Evolutionary conservation across 2,888 invertebrate genomes (phyloP).

Genomic region (Gandaritis pyraliata): DNA sequence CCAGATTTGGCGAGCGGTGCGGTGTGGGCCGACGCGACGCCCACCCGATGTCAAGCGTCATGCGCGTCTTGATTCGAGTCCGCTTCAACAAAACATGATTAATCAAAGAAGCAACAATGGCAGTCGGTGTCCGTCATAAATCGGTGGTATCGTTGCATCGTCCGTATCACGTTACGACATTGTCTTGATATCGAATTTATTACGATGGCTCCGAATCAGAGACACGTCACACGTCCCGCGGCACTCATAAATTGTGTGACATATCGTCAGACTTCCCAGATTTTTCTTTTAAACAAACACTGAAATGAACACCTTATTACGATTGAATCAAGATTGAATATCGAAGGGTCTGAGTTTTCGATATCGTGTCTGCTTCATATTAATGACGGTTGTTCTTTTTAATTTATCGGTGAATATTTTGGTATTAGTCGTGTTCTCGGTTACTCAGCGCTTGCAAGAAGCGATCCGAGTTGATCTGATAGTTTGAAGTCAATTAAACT

Average conservation of each 20-base stretch:
- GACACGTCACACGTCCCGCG: conserved; percentile 69
- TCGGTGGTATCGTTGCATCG: conserved; percentile 72
- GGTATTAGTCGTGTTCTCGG: conserved; percentile 53
- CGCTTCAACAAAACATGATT: conserved; percentile 53
- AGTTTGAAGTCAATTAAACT: conserved; percentile 52
- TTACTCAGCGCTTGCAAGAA: conserved; percentile 57
- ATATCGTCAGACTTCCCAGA: conserved; percentile 73
- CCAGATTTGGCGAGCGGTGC: conserved; percentile 35
- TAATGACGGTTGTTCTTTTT: conserved; percentile 73
- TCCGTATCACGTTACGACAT: conserved; percentile 77
- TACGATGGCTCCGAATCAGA: conserved; percentile 69
- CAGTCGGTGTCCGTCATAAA: conserved; percentile 67
- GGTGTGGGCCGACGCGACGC: conserved; percentile 33
- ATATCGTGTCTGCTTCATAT: conserved; percentile 69
- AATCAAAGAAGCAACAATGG: conserved; percentile 58
- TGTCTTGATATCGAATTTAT: conserved; percentile 79
- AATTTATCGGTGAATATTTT: conserved; percentile 70
- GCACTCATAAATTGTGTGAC: conserved; percentile 78
- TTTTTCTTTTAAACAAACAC: conserved; percentile 57
- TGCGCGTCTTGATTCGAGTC: conserved; percentile 12
- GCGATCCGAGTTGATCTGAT: conserved; percentile 49
- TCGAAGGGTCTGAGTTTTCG: conserved; percentile 46
- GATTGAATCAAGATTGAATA: conserved; percentile 50
- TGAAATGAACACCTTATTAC: conserved; percentile 48
- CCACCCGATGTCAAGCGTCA: conserved; percentile 31